Conservation (phyloP, 2,113 vertebrate species). For the Piaya cayana region DNA sequence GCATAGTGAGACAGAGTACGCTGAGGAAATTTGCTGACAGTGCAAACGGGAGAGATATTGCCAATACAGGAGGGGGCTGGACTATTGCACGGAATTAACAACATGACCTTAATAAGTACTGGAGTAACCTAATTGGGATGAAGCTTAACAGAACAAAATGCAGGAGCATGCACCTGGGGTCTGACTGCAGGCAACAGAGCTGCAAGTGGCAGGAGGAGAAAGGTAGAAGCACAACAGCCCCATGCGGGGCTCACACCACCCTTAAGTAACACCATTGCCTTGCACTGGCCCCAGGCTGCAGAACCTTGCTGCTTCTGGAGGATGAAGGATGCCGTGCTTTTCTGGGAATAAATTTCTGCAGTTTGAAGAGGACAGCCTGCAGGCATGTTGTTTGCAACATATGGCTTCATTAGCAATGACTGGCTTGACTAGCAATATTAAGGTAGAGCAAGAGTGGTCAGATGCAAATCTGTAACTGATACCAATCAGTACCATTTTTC, state of each 20-base stretch:
- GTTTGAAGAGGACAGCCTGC: background rate
- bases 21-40: background rate
- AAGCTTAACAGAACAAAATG: background rate
- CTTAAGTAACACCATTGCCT: fast-evolving
- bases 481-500: fast-evolving
- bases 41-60: background rate
- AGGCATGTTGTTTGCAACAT: background rate
- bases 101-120: background rate
- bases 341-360: background rate
- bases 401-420: fast-evolving
- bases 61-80: background rate
- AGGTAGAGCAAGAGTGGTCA: background rate
- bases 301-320: background rate
- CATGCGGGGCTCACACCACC: fast-evolving
- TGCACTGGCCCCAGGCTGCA: background rate
- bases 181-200: background rate
- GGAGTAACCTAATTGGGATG: fast-evolving
- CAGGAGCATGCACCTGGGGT: background rate
- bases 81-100: fast-evolving
- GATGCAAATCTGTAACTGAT: fast-evolving
- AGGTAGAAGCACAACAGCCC: fast-evolving
- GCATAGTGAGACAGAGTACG: background rate
- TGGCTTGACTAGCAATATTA: background rate
- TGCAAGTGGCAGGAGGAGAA: background rate
- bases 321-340: background rate